Base-by-base conservation (phyloP, 2,113 vertebrate species). In the Mungos mungo region DNA sequence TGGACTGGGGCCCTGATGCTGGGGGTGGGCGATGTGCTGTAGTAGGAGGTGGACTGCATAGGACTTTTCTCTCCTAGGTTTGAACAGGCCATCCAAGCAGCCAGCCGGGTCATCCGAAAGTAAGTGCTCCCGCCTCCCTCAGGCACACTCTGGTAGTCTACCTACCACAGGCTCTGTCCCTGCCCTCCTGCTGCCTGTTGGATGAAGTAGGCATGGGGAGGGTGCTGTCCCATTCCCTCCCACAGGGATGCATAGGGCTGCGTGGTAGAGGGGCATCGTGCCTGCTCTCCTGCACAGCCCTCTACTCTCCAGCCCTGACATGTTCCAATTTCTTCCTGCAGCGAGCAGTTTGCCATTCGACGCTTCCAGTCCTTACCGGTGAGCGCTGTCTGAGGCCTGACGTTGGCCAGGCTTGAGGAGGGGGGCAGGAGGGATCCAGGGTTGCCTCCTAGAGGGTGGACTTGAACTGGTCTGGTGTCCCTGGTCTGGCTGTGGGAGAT, bases 321-420 rank as follows among this genome's bases (percentile, higher is more conserved):
- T 47, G 15, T 27, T 57, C 95, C 52, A 13, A 27, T 79, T 71
- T 96, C 90, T 85, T 88, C 76, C 71, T 82, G 69, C 97, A 98
- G 98, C 15, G 99, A 99, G 29, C 99, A 98, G 85, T 96, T 99
- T 96, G 98, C 99, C 0, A 98, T 99, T 97, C 98, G 99, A 90
- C 99, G 99, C 97, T 99, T 99, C 97, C 98, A 99, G 94, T 99
- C 99, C 0, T 98, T 99, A 68, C 99, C 99, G 0, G 99, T 99
- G 98, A 99, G 99, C 97, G 11, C 31, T 0, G 1, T 14, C 54
- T 35, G 47, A 65, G 57, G 52, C 63, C 84, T n/a, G 3, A 1
- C 14, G 2, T 66, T 25, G 29, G 50, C 57, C 54, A 23, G 80
- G 41, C 68, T 31, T 33, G 47, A 57, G 52, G 45, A 71, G 79